Base-by-base conservation (phyloP, 37 sponge, comb jelly and placozoan species). In the Eunapius fragilis region DNA sequence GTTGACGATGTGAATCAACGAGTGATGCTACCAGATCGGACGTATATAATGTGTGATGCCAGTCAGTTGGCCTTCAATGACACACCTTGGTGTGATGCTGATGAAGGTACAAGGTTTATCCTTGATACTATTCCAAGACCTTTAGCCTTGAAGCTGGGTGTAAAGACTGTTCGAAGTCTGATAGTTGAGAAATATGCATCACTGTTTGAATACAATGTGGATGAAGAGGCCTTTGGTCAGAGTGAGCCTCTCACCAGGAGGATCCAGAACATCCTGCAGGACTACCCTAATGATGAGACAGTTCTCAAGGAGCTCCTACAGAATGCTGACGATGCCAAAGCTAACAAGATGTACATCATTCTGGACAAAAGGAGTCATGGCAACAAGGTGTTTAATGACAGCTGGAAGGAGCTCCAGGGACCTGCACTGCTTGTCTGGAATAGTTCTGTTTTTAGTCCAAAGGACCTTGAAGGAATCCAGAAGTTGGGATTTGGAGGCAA, bases 321-420 rank as follows among this genome's bases (percentile, higher is more conserved):
- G 77, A 96, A 96, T 91, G 97, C 97, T 31, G 97, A 96, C 80
- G 97, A 96, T 91, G 92, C 97, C 37, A 72, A 75, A 34, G 97
- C 97, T 32, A 84, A 82, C 19, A 87, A 91, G 70, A 89, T 96
- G 82, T 85, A 81, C n/a, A 32, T 96, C 67, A 86, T 96, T 74
- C 49, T 94, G 25, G 97, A 96, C 68, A 86, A 91, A 47, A 81
- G 92, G 13, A 72, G 58, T 71, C 93, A 93, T 76, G 71, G 76
- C 6, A 2, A 79, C 3, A 49, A 77, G 33, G 58, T 58, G 17
- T 58, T 58, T 17, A 58, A 58, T 22, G 12, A 33, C 6, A 32
- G 70, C 17, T 92, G 93, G 93, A 47, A 70, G 49, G 38, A 80
- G 3, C 69, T 92, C 2, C 93, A 92, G 37, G 84, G 79, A 23